These are phyloP conservation scores for Lampropteryx suffumata DNA, from an alignment of 2,888 invertebrate species.

Conservation along the genomic window DNA sequence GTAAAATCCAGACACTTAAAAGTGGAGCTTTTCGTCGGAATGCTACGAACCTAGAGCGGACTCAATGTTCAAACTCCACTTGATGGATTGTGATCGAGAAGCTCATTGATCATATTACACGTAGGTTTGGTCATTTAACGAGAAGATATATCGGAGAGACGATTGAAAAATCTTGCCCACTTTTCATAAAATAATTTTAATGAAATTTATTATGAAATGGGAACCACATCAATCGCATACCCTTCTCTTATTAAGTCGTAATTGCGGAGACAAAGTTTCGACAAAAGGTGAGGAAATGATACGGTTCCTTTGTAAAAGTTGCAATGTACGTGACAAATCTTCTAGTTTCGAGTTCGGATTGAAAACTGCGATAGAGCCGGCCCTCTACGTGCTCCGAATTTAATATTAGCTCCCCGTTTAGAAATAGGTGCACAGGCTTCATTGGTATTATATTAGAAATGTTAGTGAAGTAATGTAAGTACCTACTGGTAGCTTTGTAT, in stretches of 20 bases:
- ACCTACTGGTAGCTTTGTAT: slow-evolving; percentile 40
- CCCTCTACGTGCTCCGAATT: slow-evolving; percentile 70
- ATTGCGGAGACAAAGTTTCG: slow-evolving; percentile 48
- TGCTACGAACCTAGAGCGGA: slow-evolving; percentile 55
- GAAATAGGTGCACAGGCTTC: slow-evolving; percentile 64
- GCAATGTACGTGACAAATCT: slow-evolving; percentile 81
- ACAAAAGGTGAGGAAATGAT: slow-evolving; percentile 75
- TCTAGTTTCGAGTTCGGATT: slow-evolving; percentile 76
- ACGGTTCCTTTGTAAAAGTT: slow-evolving; percentile 74
- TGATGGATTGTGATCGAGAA: slow-evolving; percentile 77
- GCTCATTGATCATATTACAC: slow-evolving; percentile 72
- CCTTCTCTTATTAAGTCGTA: slow-evolving; percentile 40
- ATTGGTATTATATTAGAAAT: slow-evolving; percentile 62
- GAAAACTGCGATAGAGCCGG: slow-evolving; percentile 80
- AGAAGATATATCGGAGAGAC: slow-evolving; percentile 52
- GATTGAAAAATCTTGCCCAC: slow-evolving; percentile 44
- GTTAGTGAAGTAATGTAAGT: slow-evolving; percentile 43
- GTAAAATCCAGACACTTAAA: slow-evolving; percentile 67
- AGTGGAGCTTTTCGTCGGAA: slow-evolving; percentile 58
- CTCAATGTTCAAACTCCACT: slow-evolving; percentile 46
- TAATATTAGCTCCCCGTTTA: slow-evolving; percentile 66
- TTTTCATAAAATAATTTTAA: background rate
- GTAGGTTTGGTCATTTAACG: slow-evolving; percentile 67
- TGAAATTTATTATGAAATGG: slow-evolving; percentile 1
- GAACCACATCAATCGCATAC: slow-evolving; percentile 18